Evolutionary conservation across 53 echinoderm and acorn worm genomes (phyloP), one percentile per base, ranked within the genome.

Genomic region (Antedon mediterranea): DNA sequence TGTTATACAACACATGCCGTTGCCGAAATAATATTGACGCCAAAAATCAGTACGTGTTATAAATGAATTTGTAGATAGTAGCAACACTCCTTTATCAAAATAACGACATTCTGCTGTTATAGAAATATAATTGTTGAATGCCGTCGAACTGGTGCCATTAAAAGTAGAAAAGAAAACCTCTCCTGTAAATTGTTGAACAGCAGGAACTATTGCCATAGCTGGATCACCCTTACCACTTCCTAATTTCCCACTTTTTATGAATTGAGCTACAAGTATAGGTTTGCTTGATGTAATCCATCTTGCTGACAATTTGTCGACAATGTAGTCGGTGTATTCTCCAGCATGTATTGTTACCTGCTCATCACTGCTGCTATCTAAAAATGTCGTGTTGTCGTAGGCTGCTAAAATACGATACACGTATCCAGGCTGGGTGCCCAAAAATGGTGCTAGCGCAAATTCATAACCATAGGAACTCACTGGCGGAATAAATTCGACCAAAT

Each of bases 401-500:
- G 88, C 83, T 11, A 90, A 73, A 30, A 90, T 80, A 15, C 91
- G 85, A 42, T 78, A 90, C 28, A 88, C 27, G 57, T 57, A 57
- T 3, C 80, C 32, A 57, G 78, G 28, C 29, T 27, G 5, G 0
- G 88, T 80, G 26, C 85, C 83, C 28, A 85, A 28, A 41, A 90
- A 80, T 3, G 91, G 76, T 30, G 85, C 72, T 32, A 85, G 79
- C 9, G 88, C 84, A 43, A 90, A 90, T 41, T 82, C 72, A 0
- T 75, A 57, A 0, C 87, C 90, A 78, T 82, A 87, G 14, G 87
- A 82, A 31, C 37, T 73, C 41, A 90, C 84, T 6, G 90, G 87
- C n/a, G 90, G 82, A 0, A 90, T 76, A 82, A 85, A 85, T 71
- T 90, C 90, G 13, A 87, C 81, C 15, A 90, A 87, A 72, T 90